These are phyloP conservation scores for Spinibarbus caldwelli DNA, from an alignment of 2,797 vertebrate genomes.

Conservation along the genomic window DNA sequence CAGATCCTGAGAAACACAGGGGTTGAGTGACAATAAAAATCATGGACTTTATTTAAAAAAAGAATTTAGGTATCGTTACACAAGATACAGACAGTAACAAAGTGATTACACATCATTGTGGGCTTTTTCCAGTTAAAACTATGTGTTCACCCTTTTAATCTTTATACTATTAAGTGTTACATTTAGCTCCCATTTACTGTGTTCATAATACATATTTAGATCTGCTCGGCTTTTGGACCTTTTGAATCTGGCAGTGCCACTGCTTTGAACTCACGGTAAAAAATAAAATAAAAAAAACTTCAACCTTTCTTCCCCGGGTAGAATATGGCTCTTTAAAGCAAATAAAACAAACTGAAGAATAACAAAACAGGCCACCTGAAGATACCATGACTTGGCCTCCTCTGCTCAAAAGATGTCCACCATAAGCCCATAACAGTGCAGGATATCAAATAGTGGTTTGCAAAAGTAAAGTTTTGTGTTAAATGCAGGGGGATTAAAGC, in stretches of 20 bases:
- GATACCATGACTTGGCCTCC: slow-evolving; percentile 1
- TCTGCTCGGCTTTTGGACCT: slow-evolving; percentile 31
- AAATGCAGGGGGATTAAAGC: slow-evolving; percentile 19
- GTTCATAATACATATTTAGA: slow-evolving; percentile 38
- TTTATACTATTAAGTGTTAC: slow-evolving; percentile 46
- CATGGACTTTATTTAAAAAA: slow-evolving; percentile 53
- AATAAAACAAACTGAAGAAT: neutral
- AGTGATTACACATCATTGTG: slow-evolving; percentile 57
- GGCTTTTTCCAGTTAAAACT: slow-evolving; percentile 59
- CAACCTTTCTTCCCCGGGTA: slow-evolving; percentile 26
- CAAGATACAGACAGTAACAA: slow-evolving; percentile 58
- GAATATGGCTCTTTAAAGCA: slow-evolving; percentile 28
- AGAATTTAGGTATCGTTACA: slow-evolving; percentile 51
- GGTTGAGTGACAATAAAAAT: slow-evolving; percentile 55
- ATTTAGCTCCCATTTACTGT: slow-evolving; percentile 42
- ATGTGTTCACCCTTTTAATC: slow-evolving; percentile 28
- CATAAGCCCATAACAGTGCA: slow-evolving; percentile 46
- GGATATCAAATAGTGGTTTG: slow-evolving; percentile 55
- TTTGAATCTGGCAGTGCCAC: slow-evolving; percentile 39
- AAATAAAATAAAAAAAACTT: neutral
- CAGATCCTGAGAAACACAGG: neutral
- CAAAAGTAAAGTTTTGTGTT: slow-evolving; percentile 24
- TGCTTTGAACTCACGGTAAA: slow-evolving; percentile 15
- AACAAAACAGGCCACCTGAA: slow-evolving; percentile 17
- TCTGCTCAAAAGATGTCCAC: slow-evolving; percentile 31